phyloP scores from a whole-genome alignment of 1,140 invertebrate genomes.

The Monomorium pharaonis region DNA sequence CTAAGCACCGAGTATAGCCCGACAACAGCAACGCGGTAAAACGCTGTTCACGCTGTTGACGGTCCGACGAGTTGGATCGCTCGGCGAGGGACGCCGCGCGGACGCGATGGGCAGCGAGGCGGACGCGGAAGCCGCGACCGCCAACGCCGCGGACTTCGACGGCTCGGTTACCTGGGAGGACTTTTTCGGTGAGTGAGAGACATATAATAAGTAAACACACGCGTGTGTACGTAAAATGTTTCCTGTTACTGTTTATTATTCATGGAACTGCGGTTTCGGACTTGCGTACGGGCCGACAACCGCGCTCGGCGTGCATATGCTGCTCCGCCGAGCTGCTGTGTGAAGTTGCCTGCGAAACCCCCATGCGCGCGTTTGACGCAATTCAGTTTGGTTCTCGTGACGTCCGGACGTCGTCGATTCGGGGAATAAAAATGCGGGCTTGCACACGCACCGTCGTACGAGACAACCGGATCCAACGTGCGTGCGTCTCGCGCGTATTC shows the following conservation, averaged over 20 bases:
- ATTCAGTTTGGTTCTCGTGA: neutral
- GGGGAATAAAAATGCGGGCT: neutral
- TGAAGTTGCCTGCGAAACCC: neutral
- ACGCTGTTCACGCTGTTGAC: neutral
- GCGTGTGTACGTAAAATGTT: neutral
- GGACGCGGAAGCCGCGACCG: constrained; percentile 69
- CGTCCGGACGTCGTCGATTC: no score
- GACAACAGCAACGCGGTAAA: neutral
- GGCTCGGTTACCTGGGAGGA: constrained; percentile 86
- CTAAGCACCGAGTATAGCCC: no score
- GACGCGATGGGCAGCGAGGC: constrained; percentile 74
- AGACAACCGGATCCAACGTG: constrained; percentile 39
- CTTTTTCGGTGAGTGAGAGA: constrained; percentile 84
- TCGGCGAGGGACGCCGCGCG: neutral
- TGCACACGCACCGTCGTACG: neutral
- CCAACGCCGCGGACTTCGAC: constrained; percentile 82
- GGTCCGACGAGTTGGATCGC: neutral
- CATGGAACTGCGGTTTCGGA: neutral
- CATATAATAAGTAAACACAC: no score
- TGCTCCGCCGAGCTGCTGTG: no score
- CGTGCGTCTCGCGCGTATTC: constrained; percentile 19
- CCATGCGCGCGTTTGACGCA: neutral
- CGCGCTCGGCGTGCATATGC: neutral
- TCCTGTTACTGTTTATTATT: neutral
- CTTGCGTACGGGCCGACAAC: neutral